Conservation (phyloP, 1,140 invertebrate genomes). For the Dermatophagoides farinae region DNA sequence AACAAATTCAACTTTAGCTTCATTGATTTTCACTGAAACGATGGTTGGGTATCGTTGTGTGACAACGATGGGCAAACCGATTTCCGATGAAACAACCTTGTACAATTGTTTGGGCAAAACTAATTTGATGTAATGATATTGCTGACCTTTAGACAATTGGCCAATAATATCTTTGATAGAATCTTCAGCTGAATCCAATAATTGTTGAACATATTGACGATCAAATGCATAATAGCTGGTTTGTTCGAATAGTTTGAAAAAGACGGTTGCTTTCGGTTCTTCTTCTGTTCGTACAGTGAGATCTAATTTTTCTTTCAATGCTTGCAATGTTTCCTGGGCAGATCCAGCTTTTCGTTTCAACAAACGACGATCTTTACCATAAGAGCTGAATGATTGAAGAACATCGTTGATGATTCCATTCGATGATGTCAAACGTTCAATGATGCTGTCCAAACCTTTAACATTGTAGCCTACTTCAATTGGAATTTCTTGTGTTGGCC, state of each 20-base stretch:
- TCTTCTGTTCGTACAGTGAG: constrained; percentile 9
- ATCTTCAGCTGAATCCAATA: constrained; percentile 13
- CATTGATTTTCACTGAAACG: constrained; percentile 12
- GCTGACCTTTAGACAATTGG: background rate
- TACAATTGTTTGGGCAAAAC: constrained; percentile 11
- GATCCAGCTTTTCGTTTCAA: background rate
- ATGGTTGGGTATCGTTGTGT: constrained; percentile 14
- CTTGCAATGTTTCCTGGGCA: constrained; percentile 7
- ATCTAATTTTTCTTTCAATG: constrained; percentile 13
- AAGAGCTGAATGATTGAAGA: background rate
- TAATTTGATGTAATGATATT: constrained; percentile 16
- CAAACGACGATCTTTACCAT: background rate
- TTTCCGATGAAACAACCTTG: constrained; percentile 16
- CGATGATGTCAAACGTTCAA: constrained; percentile 2
- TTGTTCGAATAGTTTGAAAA: constrained; percentile 17
- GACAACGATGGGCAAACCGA: constrained; percentile 16
- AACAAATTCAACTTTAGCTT: constrained; percentile 1
- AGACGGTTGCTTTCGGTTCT: constrained; percentile 14
- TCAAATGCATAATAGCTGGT: constrained; percentile 15
- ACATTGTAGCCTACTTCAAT: constrained; percentile 12
- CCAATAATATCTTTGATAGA: background rate
- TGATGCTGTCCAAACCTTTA: constrained; percentile 14
- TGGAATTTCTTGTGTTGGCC: constrained; percentile 1
- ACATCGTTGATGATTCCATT: constrained; percentile 3
- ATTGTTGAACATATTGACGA: constrained; percentile 9